phyloP scores from a whole-genome alignment of 2,797 vertebrate genomes.

The Coranthus polyacanthus region DNA sequence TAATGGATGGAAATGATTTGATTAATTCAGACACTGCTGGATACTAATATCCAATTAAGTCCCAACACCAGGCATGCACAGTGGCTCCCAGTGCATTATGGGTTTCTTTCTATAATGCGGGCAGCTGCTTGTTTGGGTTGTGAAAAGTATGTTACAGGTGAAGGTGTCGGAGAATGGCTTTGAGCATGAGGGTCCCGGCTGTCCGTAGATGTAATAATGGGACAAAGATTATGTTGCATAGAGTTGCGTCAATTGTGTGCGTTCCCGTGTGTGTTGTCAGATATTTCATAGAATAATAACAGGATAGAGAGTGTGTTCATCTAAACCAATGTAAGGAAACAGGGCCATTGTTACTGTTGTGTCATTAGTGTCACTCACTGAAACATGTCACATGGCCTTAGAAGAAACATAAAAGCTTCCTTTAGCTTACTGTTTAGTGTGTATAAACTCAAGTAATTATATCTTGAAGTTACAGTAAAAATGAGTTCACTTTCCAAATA shows the following conservation, averaged over 20 bases:
- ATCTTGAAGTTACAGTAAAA: too few species aligned
- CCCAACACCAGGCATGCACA: conserved; percentile 77
- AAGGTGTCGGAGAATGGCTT: conserved; percentile 54
- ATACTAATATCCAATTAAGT: conserved; percentile 90
- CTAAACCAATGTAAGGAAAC: too few species aligned
- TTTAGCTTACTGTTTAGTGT: conserved; percentile 14
- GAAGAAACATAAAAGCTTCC: neutral
- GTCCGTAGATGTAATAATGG: conserved; percentile 12
- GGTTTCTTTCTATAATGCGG: conserved; percentile 63
- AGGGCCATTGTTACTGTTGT: too few species aligned
- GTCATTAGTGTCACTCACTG: neutral
- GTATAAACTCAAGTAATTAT: too few species aligned
- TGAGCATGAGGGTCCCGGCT: conserved; percentile 21
- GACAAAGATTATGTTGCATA: conserved; percentile 24
- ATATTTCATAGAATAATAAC: conserved; percentile 35
- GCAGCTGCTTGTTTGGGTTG: conserved; percentile 67
- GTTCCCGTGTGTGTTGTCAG: conserved; percentile 37
- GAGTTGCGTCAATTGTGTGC: conserved; percentile 42
- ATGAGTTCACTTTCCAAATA: too few species aligned
- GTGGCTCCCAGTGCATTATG: conserved; percentile 77
- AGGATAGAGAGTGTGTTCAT: too few species aligned
- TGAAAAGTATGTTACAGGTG: conserved; percentile 53
- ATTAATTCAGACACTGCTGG: conserved; percentile 88
- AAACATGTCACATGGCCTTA: conserved; percentile 5
- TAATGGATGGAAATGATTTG: conserved; percentile 89